Evolutionary conservation across 2,888 invertebrate species (phyloP), one percentile per base, ranked within the genome.

Genomic region (Epistrophe eligans): DNA sequence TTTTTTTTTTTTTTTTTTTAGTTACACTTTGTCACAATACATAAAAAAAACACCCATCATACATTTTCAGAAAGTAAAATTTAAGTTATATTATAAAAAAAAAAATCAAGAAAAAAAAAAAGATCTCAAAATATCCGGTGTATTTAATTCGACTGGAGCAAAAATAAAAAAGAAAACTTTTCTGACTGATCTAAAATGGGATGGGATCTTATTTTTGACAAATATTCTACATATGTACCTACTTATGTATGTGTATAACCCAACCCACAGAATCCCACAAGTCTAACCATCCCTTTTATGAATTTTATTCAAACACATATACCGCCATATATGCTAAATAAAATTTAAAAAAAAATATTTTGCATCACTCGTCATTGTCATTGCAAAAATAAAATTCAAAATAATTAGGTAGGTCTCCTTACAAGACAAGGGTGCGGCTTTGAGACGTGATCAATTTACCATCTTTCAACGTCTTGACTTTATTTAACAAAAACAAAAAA

Each of bases 371-470:
- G 74, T 74, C 35, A 9, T 35, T 9, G 9, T 35, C 74, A 73
- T 64, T 74, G 62, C 76, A 66, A 71, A 32, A 19, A 79, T 24
- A 72, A 74, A 50, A 40, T 7, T 35, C 10, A 35, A 58, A 60
- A 24, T 60, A 62, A 62, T 62, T 62, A 43, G 60, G 45, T 48
- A 43, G 40, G 17, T 58, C 66, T 66, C 73, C 57, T 38, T 19
- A 40, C 28, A 73, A 70, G 38, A n/a, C 15, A 70, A 79, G 74
- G 83, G 83, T 74, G 83, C 83, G 83, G 83, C 79, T 67, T 35
- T 24, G 38, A 67, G 43, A 74, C 74, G 52, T 73, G 82, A 77
- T 73, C 64, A 64, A 43, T 28, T 67, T 72, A 71, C 55, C 77
- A 72, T 82, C 72, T 73, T 83, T 73, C 45, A 73, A 58, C 72